A percentile compares a stretch with the other conserved stretches of the same genome.
Evolutionary conservation across 2,888 invertebrate species (phyloP).

Genomic region (Lagria hirta): DNA sequence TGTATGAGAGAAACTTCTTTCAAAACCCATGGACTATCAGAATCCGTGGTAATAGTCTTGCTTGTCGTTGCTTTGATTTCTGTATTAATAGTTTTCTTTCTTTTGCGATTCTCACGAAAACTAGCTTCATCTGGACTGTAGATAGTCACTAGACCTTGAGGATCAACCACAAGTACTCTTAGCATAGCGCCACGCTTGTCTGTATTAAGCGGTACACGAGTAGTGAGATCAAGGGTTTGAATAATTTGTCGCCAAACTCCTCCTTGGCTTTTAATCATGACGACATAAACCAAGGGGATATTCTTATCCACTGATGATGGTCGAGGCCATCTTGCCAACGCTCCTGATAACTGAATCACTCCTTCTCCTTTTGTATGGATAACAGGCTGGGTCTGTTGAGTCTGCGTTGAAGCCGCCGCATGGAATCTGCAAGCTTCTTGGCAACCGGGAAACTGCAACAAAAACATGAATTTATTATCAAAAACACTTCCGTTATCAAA

Average conservation of each 20-base stretch:
- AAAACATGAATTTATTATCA: no score
- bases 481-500: no score
- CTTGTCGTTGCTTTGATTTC: constrained; percentile 59
- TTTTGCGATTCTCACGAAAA: constrained; percentile 51
- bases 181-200: constrained; percentile 62
- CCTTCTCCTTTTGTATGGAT: constrained; percentile 71
- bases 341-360: constrained; percentile 65
- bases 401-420: constrained; percentile 61
- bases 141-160: constrained; percentile 69
- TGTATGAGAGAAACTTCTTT: constrained; percentile 71
- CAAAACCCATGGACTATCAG: constrained; percentile 62
- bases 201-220: constrained; percentile 65
- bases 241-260: constrained; percentile 69
- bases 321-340: constrained; percentile 66
- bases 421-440: constrained; percentile 72
- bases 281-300: constrained; percentile 68
- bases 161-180: constrained; percentile 69
- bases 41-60: constrained; percentile 55
- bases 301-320: constrained; percentile 60
- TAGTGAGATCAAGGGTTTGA: constrained; percentile 66
- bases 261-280: constrained; percentile 66
- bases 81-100: constrained; percentile 56
- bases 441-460: constrained; percentile 69
- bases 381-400: constrained; percentile 68
- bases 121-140: constrained; percentile 68